Percentiles rank a stretch among this genome's conserved stretches.
Conservation (phyloP, 37 sponge, comb jelly and placozoan species). For the Spongilla lacustris region DNA sequence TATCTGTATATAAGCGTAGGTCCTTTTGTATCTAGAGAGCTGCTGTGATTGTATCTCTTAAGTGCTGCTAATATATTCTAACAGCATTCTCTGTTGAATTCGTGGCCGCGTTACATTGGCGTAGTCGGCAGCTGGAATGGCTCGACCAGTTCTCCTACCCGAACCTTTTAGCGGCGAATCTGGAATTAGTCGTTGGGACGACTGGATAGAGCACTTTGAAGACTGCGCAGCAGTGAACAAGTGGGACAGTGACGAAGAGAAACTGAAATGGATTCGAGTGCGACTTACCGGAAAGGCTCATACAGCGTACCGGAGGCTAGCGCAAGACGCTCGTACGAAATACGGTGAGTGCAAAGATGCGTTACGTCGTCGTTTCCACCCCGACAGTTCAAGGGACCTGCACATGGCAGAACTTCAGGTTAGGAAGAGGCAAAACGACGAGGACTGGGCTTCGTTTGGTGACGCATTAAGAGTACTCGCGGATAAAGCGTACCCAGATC, state of each 20-base stretch:
- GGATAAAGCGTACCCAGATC: not conserved
- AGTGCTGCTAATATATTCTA: too few species aligned
- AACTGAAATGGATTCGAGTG: conserved; percentile 7
- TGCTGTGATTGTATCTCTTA: not conserved
- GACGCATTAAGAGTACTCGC: conserved; percentile 3
- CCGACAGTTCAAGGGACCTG: not conserved
- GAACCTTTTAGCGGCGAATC: not conserved
- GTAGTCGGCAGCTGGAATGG: too few species aligned
- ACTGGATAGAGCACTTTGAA: conserved; percentile 7
- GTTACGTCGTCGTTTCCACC: not conserved
- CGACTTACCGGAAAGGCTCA: conserved; percentile 5
- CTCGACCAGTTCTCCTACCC: not conserved
- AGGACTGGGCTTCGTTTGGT: not conserved
- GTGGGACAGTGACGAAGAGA: conserved; percentile 6
- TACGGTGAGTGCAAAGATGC: too few species aligned
- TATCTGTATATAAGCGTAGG: conserved; percentile 3
- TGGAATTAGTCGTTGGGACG: not conserved
- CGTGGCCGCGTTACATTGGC: too few species aligned
- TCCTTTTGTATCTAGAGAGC: conserved; percentile 21
- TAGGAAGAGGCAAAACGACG: not conserved
- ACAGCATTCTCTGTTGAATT: too few species aligned
- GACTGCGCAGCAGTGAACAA: not conserved
- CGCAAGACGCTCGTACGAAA: too few species aligned
- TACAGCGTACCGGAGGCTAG: too few species aligned
- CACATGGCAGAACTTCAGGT: not conserved